phyloP scores from a whole-genome alignment of 1,140 invertebrate genomes.

The Liolophura sinensis region DNA sequence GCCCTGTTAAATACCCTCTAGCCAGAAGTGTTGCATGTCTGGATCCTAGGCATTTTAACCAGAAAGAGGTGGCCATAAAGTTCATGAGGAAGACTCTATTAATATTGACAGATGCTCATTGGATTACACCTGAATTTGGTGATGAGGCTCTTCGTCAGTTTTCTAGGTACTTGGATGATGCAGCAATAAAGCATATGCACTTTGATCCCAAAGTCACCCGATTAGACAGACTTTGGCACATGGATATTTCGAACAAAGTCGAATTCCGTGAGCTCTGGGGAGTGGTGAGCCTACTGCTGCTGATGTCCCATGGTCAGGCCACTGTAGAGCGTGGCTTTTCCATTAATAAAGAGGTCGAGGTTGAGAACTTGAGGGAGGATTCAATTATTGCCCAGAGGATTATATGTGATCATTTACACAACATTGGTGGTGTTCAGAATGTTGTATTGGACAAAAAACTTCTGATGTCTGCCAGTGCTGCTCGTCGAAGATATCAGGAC shows the following conservation, averaged over 20 bases:
- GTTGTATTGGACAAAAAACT: conserved; percentile 10
- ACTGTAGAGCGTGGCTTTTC: conserved; percentile 34
- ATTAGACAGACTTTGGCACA: conserved; percentile 20
- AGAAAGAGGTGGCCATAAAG: no score
- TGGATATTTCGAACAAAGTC: conserved; percentile 1
- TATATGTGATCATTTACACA: conserved; percentile 19
- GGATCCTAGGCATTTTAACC: no score
- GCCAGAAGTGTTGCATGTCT: no score
- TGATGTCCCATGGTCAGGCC: conserved; percentile 37
- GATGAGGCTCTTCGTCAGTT: conserved; percentile 10
- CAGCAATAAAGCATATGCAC: background rate
- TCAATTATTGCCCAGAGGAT: conserved; percentile 22
- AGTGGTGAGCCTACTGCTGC: conserved; percentile 19
- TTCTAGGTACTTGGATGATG: background rate
- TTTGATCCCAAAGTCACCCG: conserved; percentile 4
- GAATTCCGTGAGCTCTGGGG: conserved; percentile 12
- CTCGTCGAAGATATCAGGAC: conserved; percentile 14
- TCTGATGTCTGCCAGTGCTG: background rate
- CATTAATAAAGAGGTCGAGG: conserved; percentile 25
- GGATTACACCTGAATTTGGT: conserved; percentile 6
- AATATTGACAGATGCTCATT: background rate
- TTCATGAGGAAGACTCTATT: no score
- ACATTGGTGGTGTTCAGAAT: conserved; percentile 12
- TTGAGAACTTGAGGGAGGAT: conserved; percentile 31
- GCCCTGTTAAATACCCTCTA: no score